These are phyloP conservation scores for Zelleria hepariella DNA, from an alignment of 2,888 invertebrate genomes.

Conservation along the genomic window DNA sequence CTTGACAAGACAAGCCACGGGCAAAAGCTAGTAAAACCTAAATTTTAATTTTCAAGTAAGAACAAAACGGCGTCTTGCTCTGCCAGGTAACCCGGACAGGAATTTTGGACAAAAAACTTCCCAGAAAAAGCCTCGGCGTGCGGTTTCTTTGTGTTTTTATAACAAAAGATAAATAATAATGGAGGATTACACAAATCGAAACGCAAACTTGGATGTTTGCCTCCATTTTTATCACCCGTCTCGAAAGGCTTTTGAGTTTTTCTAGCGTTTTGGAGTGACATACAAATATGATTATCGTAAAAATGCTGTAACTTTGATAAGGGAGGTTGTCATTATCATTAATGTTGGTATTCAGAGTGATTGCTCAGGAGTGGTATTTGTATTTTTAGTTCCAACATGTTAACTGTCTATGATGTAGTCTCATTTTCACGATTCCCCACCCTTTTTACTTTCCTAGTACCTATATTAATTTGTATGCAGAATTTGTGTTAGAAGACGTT, in stretches of 20 bases:
- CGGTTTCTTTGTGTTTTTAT: conserved; percentile 49
- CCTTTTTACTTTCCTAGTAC: no score
- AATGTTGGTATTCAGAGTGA: neutral
- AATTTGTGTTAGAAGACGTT: no score
- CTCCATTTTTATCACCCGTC: conserved; percentile 50
- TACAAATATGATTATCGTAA: neutral
- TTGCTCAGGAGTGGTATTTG: no score
- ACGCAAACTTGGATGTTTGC: conserved; percentile 46
- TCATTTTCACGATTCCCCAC: no score
- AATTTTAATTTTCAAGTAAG: neutral
- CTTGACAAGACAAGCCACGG: neutral
- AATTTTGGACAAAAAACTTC: conserved; percentile 42
- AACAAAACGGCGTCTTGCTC: conserved; percentile 20
- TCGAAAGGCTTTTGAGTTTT: conserved; percentile 17
- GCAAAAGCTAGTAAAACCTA: neutral
- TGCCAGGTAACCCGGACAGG: conserved; percentile 43
- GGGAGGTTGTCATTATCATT: neutral
- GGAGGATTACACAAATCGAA: conserved; percentile 47
- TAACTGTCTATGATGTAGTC: no score
- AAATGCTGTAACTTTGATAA: neutral
- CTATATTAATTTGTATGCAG: no score
- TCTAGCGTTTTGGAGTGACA: neutral
- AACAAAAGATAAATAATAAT: conserved; percentile 28
- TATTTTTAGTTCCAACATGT: neutral
- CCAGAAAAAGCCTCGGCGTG: conserved; percentile 31